These are phyloP conservation scores for Coreius guichenoti DNA, from an alignment of 2,797 vertebrate species.

Conservation along the genomic window DNA sequence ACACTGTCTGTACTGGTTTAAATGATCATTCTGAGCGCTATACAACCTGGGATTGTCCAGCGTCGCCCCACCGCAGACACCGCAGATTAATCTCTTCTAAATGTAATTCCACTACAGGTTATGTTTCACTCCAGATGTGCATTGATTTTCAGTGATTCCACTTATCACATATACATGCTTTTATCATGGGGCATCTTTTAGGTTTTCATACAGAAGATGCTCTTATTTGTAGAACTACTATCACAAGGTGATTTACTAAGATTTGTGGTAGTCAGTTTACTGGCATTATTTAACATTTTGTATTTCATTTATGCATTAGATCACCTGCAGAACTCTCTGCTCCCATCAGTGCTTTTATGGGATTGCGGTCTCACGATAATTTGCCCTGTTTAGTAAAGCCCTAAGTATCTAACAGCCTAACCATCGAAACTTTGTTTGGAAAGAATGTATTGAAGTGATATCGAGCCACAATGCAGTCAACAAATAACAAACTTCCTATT, in stretches of 20 bases:
- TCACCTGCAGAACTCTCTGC: neutral
- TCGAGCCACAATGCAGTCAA: neutral
- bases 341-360: neutral
- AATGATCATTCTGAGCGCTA: no score
- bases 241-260: neutral
- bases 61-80: neutral
- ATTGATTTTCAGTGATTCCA: no score
- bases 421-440: neutral
- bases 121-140: neutral
- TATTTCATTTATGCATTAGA: no score
- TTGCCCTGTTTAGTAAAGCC: neutral
- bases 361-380: no score
- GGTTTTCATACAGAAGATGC: neutral
- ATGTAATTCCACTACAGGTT: neutral
- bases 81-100: neutral
- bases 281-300: neutral
- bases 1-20: neutral
- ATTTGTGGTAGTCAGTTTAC: neutral
- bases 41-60: neutral
- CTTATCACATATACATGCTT: no score
- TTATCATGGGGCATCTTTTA: neutral
- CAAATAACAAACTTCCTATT: neutral
- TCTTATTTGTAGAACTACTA: neutral
- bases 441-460: neutral
- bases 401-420: neutral